phyloP scores from a whole-genome alignment of 2,888 invertebrate species.

The Deroplatys truncata region DNA sequence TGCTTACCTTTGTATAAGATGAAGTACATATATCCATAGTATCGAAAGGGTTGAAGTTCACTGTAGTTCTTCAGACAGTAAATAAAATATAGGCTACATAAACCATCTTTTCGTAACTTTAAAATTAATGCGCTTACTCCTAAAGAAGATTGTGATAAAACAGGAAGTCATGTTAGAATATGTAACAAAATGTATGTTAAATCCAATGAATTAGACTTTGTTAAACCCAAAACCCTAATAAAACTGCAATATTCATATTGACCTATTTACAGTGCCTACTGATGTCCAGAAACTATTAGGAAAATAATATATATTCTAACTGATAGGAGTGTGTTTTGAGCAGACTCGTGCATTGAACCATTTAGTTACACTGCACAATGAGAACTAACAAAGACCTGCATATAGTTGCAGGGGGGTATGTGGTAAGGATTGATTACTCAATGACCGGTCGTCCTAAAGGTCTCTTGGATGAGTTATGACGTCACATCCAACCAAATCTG shows the following conservation, averaged over 20 bases:
- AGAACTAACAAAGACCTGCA: neutral
- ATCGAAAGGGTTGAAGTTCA: neutral
- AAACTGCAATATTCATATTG: neutral
- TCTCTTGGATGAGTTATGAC: neutral
- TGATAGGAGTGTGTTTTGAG: neutral
- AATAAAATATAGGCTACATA: neutral
- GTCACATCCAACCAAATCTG: neutral
- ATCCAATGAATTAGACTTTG: neutral
- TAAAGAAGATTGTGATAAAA: neutral
- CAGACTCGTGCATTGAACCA: neutral
- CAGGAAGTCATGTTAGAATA: neutral
- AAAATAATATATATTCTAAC: neutral
- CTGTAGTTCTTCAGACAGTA: neutral
- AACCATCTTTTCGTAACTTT: neutral
- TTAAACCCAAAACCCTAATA: neutral
- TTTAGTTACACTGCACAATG: neutral
- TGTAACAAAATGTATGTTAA: neutral
- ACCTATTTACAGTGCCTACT: neutral
- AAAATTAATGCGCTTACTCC: neutral
- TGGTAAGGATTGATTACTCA: neutral
- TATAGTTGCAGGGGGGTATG: neutral
- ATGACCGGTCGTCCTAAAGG: neutral
- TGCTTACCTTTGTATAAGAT: neutral
- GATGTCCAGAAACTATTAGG: too few species aligned
- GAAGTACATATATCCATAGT: neutral